Base-by-base conservation (phyloP, 1,140 invertebrate genomes). In the Drosophila bifasciata region DNA sequence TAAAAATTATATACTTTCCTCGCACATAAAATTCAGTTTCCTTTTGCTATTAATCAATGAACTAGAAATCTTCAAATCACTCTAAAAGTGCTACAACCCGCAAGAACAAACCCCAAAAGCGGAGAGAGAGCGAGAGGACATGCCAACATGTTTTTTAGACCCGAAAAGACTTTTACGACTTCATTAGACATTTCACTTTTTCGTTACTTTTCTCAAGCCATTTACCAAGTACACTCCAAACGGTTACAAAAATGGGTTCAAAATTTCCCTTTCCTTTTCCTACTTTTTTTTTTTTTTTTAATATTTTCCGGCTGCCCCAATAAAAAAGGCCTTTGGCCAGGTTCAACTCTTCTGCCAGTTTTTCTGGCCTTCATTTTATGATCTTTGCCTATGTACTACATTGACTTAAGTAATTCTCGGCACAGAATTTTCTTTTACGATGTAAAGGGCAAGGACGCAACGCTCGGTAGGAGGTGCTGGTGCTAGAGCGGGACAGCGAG, bases 381-480 rank as follows among this genome's bases (percentile, higher is more conserved):
- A 86, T 81, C 68, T 85, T 70, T 76, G 81, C 77, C 64, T 78
- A n/a, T n/a, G n/a, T n/a, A n/a, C n/a, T n/a, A 74, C 76, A 77
- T 89, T 88, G 83, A 88, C 83, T 79, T 79, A 79, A 88, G 67
- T 76, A 89, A 88, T 88, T 88, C 85, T 88, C 81, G 44, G 73
- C 79, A 81, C 67, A 61, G 68, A 73, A 49, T 56, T 76, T 71
- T 44, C 41, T 51, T 84, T 84, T 81, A 81, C 69, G 79, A 81
- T 67, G 16, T n/a, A n/a, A 28, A 43, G 45, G 50, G 28, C 69
- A 77, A 86, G 72, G 83, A 81, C 76, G 71, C 63, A n/a, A n/a
- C 17, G 57, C 51, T 44, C 25, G 21, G 28, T 53, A 11, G 15
- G 11, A 39, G 17, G 36, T 28, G 19, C 28, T 6, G 44, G 49